Evolutionary conservation across 2,797 vertebrate species (phyloP).

Genomic region (Pelodytes ibericus): DNA sequence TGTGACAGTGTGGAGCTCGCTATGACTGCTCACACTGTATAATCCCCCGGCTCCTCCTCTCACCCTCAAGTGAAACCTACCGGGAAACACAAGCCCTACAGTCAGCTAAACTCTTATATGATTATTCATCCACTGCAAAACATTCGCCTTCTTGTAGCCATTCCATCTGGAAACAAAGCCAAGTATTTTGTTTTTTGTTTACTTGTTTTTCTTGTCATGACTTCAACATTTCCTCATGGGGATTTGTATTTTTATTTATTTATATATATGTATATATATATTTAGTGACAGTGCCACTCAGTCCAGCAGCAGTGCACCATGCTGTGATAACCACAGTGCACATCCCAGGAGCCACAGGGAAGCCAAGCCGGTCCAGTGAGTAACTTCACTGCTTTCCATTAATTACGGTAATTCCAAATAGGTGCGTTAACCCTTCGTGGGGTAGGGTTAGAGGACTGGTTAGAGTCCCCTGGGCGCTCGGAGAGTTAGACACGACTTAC

Average conservation of each 20-base stretch:
- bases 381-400: slow-evolving; percentile 22
- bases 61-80: slow-evolving; percentile 32
- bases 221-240: slow-evolving; percentile 27
- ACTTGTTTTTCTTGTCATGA: slow-evolving; percentile 32
- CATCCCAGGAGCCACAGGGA: slow-evolving; percentile 47
- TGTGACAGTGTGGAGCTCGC: background rate
- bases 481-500: too few species aligned
- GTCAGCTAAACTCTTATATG: slow-evolving; percentile 36
- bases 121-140: slow-evolving; percentile 49
- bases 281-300: slow-evolving; percentile 32
- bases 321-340: slow-evolving; percentile 30
- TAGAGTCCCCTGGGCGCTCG: too few species aligned
- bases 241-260: slow-evolving; percentile 5
- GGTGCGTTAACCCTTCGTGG: background rate
- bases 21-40: slow-evolving; percentile 49
- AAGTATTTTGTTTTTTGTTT: slow-evolving; percentile 45
- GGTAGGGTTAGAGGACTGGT: too few species aligned
- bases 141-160: slow-evolving; percentile 41
- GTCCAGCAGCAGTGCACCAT: slow-evolving; percentile 47
- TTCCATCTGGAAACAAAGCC: slow-evolving; percentile 48
- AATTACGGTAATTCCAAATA: background rate
- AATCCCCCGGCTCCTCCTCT: slow-evolving; percentile 43
- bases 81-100: slow-evolving; percentile 47
- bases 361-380: slow-evolving; percentile 37
- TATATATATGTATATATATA: background rate